phyloP scores from a whole-genome alignment of 35 echinoderm and acorn worm species.

The Diadema setosum region DNA sequence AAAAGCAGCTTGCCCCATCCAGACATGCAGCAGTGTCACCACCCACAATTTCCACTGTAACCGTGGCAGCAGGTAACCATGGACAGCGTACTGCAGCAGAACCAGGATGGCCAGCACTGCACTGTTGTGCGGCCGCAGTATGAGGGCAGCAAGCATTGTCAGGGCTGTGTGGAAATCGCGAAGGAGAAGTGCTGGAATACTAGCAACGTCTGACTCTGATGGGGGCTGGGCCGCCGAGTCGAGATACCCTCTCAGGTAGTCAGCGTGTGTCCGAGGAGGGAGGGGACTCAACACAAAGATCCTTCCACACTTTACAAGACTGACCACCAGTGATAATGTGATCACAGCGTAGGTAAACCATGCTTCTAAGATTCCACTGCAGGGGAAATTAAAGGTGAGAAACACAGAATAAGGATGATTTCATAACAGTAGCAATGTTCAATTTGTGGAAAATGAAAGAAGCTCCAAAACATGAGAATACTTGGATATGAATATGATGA shows the following conservation, averaged over 20 bases:
- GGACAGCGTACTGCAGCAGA: slow-evolving; percentile 64
- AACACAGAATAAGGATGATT: neutral
- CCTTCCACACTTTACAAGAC: neutral
- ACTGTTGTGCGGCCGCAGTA: slow-evolving; percentile 88
- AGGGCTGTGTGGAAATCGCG: slow-evolving; percentile 37
- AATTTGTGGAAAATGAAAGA: too few species aligned
- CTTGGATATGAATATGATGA: too few species aligned
- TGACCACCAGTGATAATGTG: neutral
- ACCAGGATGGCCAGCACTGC: slow-evolving; percentile 77
- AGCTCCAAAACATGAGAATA: too few species aligned
- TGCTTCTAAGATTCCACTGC: slow-evolving; percentile 83
- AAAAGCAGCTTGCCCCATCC: slow-evolving; percentile 91
- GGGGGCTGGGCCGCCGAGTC: too few species aligned
- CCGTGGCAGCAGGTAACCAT: slow-evolving; percentile 60
- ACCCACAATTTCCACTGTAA: slow-evolving; percentile 81
- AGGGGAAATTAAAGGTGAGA: neutral
- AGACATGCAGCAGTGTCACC: slow-evolving; percentile 73
- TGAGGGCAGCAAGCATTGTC: slow-evolving; percentile 50
- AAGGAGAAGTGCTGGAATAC: neutral
- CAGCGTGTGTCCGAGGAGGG: too few species aligned
- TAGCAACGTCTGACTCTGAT: too few species aligned
- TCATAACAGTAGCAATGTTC: too few species aligned
- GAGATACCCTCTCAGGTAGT: neutral
- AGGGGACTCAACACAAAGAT: too few species aligned
- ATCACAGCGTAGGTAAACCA: slow-evolving; percentile 64